Evolutionary conservation across 2,888 invertebrate species (phyloP), one percentile per base, ranked within the genome.

Genomic region (Ochropleura leucogaster): DNA sequence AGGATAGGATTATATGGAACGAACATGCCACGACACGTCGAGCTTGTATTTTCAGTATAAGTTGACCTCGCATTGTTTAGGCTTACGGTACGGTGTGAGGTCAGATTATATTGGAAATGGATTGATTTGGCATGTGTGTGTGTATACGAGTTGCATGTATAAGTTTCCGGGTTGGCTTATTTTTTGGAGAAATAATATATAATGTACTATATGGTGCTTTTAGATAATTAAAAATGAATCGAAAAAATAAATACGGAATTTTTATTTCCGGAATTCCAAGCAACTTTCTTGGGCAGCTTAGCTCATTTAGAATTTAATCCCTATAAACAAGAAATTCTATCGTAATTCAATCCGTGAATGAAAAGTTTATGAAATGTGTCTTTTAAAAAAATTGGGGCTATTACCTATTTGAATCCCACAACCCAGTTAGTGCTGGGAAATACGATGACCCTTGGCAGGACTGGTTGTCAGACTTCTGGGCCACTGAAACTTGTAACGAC

Each of bases 1-100:
- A 76, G 75, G 73, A 65, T 47, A 30, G 46, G 55, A 67, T 74
- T 77, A 73, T 47, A 67, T 16, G 51, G 46, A 46, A 46, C 10
- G 20, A 20, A 57, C 44, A 12, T 49, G 16, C n/a, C 4, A 40
- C 42, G 7, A 55, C 44, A 55, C 44, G 55, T 0, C 8, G 0
- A n/a, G 46, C 14, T n/a, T n/a, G 40, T 30, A 59, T 46, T 9
- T 30, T 57, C 16, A 30, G 18, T 8, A 46, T 18, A 44, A 46
- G 44, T 10, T 46, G 18, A 30, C 8, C 30, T 46, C 8, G 44
- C 59, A 4, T 16, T 62, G 47, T 6, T 4, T 62, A 10, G n/a
- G n/a, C 0, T 40, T 46, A n/a, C 8, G 6, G 46, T 46, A 68
- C 4, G 5, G 30, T 9, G 60, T 40, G 1, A 60, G 68, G 12